Conservation (phyloP, 2,797 vertebrate genomes). For the Acanthiza pusilla region DNA sequence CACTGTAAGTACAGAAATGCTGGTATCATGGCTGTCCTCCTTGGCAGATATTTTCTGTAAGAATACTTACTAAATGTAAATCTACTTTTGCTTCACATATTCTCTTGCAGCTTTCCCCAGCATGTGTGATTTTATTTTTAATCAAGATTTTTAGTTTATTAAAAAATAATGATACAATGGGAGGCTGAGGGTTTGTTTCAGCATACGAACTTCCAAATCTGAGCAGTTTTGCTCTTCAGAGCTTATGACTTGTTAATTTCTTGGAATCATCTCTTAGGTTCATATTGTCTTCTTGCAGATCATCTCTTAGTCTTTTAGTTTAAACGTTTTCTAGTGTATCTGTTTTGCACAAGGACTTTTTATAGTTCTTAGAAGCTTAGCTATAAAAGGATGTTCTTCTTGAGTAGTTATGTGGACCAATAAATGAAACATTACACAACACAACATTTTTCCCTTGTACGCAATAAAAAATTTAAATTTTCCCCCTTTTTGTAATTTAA, state of each 20-base stretch:
- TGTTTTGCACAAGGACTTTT: background rate
- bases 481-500: background rate
- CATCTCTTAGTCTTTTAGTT: background rate
- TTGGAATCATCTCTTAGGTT: background rate
- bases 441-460: background rate
- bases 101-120: background rate
- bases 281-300: background rate
- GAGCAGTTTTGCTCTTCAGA: background rate
- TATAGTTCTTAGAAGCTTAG: background rate
- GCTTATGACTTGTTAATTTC: background rate
- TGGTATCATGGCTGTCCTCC: conserved; percentile 76
- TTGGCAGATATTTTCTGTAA: conserved; percentile 78
- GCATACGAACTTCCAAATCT: background rate
- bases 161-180: background rate
- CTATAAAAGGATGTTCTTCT: background rate
- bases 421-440: background rate
- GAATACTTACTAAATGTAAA: conserved; percentile 79
- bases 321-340: background rate
- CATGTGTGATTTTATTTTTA: background rate
- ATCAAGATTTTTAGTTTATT: background rate
- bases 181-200: background rate
- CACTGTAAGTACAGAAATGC: conserved; percentile 68
- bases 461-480: background rate
- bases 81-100: background rate
- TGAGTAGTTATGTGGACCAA: background rate